Evolutionary conservation across 2,797 vertebrate species (phyloP), one percentile per base, ranked within the genome.

Genomic region (Odontamblyopus lacepedii): DNA sequence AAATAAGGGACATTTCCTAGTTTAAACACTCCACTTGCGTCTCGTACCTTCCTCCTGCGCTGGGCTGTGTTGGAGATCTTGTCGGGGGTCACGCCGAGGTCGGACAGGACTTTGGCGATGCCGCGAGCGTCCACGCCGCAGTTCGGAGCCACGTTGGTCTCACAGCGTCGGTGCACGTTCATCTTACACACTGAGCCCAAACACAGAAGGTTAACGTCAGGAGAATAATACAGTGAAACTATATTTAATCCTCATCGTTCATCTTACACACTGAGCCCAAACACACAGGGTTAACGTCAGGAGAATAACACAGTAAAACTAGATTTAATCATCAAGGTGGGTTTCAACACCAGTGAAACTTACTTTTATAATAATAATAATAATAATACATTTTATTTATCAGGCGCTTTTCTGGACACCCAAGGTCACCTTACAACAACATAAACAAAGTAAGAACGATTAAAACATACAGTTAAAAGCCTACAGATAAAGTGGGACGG

Each of bases 151-250:
- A 99, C 98, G 15, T 99, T 99, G 83, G 90, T 94, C 93, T 99
- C 98, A 89, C 98, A 99, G 76, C 98, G 96, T 73, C 98, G 91
- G 92, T 99, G 98, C 80, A 98, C 97, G 66, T 99, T 99, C 98
- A 99, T 99, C 94, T 99, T 99, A 94, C 98, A 99, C 79, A 98
- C 98, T 99, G 83, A 4, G 66, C 71, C 88, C 6, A 15, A 62
- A 48, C 48, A 15, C 13, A 29, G 26, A 50, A 2, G 19, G 4
- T 41, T 41, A 1, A 27, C 11, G 2, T 63, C 19, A 63, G 3
- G 2, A 35, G 6, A 35, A 32, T 32, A 35, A 35, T 1, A 35
- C 32, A 6, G 32, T 35, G 1, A 35, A 30, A 60, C 5, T 29
- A 60, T 2, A 60, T 60, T 4, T 13, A 11, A 26, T 26, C 7